phyloP scores from a whole-genome alignment of 2,888 invertebrate genomes.

The Cataglyphis altisquamis region DNA sequence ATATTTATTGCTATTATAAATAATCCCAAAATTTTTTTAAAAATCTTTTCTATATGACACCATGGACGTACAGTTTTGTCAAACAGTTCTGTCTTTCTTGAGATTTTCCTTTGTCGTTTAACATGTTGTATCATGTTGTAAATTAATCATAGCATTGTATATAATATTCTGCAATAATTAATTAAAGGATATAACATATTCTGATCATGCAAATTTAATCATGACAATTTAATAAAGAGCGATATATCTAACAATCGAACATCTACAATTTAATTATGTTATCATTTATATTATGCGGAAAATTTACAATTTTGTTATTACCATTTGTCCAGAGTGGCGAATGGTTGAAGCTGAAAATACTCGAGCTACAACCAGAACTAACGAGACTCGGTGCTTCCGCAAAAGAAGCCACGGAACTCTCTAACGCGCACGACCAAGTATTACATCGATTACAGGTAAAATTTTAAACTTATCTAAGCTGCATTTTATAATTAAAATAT shows the following conservation, averaged over 20 bases:
- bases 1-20: slow-evolving; percentile 55
- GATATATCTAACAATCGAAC: background rate
- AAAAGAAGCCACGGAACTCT: slow-evolving; percentile 92
- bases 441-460: slow-evolving; percentile 93
- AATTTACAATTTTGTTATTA: slow-evolving; percentile 38
- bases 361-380: slow-evolving; percentile 94
- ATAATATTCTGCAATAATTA: background rate
- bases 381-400: slow-evolving; percentile 92
- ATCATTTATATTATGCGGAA: background rate
- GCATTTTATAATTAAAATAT: background rate
- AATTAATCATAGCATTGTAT: slow-evolving; percentile 2
- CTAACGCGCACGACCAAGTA: slow-evolving; percentile 94
- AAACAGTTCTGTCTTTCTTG: background rate
- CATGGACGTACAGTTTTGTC: background rate
- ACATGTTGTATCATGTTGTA: background rate
- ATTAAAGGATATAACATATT: background rate
- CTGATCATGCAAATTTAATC: slow-evolving; percentile 2
- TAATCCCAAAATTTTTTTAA: slow-evolving; percentile 61
- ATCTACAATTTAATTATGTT: background rate
- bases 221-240: background rate
- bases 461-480: background rate
- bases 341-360: slow-evolving; percentile 93
- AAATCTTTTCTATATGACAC: background rate
- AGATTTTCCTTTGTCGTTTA: background rate
- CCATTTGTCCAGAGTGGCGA: slow-evolving; percentile 90